Conservation (phyloP, 2,113 vertebrate species). For the Trichechus manatus region DNA sequence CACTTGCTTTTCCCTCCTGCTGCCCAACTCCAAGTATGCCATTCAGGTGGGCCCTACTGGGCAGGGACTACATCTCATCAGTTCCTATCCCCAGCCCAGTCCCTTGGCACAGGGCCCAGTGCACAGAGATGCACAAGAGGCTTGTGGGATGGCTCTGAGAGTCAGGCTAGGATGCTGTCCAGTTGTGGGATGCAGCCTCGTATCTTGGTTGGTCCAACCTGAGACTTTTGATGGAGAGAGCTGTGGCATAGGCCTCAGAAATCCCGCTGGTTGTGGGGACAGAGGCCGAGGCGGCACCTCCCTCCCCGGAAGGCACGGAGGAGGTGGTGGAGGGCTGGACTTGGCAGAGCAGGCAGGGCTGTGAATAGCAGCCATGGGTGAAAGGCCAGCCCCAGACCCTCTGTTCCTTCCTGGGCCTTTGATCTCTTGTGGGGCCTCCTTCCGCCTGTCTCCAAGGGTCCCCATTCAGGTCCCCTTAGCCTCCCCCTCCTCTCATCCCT, state of each 20-base stretch:
- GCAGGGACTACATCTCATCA: background rate
- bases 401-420: conserved; percentile 81
- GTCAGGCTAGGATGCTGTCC: background rate
- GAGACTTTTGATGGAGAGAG: conserved; percentile 58
- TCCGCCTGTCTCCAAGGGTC: conserved; percentile 62
- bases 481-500: background rate
- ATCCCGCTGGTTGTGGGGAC: conserved; percentile 42
- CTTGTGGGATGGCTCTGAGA: background rate
- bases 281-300: background rate
- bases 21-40: background rate
- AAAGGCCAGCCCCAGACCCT: conserved; percentile 79
- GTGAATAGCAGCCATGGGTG: conserved; percentile 69
- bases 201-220: conserved; percentile 77
- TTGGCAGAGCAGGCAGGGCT: conserved; percentile 50
- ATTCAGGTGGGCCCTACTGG: background rate
- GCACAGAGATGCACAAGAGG: background rate
- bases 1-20: background rate
- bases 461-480: conserved; percentile 70
- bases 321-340: conserved; percentile 63
- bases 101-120: background rate
- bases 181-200: conserved; percentile 84
- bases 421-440: conserved; percentile 80
- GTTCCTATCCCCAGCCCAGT: background rate
- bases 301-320: conserved; percentile 36
- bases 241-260: conserved; percentile 50